Percentiles rank a stretch among this genome's conserved stretches.
These are phyloP conservation scores for Chrysina gloriosa DNA, from an alignment of 2,888 invertebrate species.

Conservation along the genomic window DNA sequence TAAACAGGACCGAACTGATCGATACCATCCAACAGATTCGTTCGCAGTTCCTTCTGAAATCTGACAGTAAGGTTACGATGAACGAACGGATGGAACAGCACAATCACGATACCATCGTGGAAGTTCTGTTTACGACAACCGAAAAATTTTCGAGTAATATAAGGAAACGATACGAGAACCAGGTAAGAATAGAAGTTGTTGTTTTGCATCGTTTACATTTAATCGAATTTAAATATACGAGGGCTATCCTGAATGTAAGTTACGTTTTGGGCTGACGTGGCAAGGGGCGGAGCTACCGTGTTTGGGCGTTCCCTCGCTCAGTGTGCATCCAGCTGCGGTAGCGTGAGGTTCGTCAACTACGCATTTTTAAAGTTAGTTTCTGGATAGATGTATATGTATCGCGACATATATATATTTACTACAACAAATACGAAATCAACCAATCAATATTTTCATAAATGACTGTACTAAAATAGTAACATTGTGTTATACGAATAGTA, in stretches of 20 bases:
- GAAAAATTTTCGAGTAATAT: constrained; percentile 75
- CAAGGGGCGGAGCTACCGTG: too few species aligned
- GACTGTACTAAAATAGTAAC: too few species aligned
- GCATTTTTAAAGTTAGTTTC: too few species aligned
- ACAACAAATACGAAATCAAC: too few species aligned
- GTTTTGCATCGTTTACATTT: neutral
- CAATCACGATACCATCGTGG: constrained; percentile 65
- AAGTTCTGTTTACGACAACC: constrained; percentile 74
- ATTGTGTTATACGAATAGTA: too few species aligned
- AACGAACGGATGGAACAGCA: constrained; percentile 52
- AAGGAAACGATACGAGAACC: constrained; percentile 76
- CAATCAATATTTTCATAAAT: too few species aligned
- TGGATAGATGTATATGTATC: too few species aligned
- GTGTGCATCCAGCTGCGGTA: too few species aligned
- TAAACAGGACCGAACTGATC: constrained; percentile 71
- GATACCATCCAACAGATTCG: constrained; percentile 33
- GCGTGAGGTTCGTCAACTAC: too few species aligned
- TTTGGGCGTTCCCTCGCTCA: too few species aligned
- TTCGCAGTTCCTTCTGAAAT: constrained; percentile 50
- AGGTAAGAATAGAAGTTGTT: constrained; percentile 65
- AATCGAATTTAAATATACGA: neutral
- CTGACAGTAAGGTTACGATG: constrained; percentile 57
- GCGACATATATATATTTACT: too few species aligned
- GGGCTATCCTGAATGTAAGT: neutral
- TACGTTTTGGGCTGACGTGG: too few species aligned